phyloP scores from a whole-genome alignment of 2,113 vertebrate genomes.

The Morphnarchus princeps region DNA sequence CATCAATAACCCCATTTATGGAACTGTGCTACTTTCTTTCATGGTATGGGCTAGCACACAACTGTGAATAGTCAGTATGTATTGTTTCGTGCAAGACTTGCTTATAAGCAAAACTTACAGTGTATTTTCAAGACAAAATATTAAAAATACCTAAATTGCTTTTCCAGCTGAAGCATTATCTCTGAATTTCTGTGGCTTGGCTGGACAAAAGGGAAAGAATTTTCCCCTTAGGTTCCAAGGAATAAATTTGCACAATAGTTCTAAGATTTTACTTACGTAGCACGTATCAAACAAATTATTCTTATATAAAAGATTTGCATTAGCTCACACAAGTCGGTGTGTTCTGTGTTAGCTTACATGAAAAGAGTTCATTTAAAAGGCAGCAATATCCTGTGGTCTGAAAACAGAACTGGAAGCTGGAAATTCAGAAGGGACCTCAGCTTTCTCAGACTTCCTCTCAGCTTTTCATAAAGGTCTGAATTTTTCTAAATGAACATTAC shows the following conservation, averaged over 20 bases:
- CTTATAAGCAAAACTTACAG: not conserved
- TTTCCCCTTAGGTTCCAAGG: not conserved
- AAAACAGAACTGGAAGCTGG: not conserved
- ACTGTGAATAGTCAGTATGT: not conserved
- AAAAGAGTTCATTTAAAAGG: slow-evolving; percentile 14
- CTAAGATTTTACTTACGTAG: not conserved
- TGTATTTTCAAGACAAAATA: not conserved
- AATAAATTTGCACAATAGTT: not conserved
- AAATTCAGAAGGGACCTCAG: not conserved
- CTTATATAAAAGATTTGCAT: not conserved
- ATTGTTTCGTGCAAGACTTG: not conserved
- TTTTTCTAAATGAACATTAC: not conserved
- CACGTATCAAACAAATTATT: not conserved
- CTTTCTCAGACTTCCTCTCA: not conserved
- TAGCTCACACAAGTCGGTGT: not conserved
- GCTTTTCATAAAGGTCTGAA: not conserved
- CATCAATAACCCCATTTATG: slow-evolving; percentile 2
- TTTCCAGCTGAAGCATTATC: slow-evolving; percentile 25
- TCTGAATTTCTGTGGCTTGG: slow-evolving; percentile 21
- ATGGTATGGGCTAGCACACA: not conserved
- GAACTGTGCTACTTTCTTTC: not conserved
- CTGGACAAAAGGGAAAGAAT: not conserved
- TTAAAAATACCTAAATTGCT: not conserved
- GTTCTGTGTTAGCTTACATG: not conserved
- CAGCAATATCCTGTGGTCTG: slow-evolving; percentile 6